Percentiles rank a stretch among this genome's conserved stretches.
Evolutionary conservation across 2,797 vertebrate genomes (phyloP).

Genomic region (Enteromius trimaculatus): DNA sequence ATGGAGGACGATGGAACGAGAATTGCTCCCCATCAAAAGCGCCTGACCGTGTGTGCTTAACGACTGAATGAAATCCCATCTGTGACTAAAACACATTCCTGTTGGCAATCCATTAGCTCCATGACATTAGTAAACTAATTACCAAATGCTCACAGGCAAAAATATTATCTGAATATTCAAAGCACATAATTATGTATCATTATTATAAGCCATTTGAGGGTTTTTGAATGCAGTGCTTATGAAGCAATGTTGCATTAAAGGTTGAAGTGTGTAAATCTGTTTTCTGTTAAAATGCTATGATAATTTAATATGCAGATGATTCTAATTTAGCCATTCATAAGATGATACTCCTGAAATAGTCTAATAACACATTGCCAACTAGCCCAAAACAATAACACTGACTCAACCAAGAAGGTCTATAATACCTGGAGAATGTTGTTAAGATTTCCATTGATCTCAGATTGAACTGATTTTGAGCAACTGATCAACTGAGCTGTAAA

Average conservation of each 20-base stretch:
- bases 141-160: constrained; percentile 29
- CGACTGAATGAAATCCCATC: constrained; percentile 25
- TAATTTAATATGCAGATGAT: neutral
- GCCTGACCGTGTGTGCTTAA: neutral
- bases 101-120: constrained; percentile 38
- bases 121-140: constrained; percentile 45
- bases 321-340: neutral
- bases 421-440: neutral
- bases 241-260: constrained; percentile 7
- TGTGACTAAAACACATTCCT: constrained; percentile 39
- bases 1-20: constrained; percentile 27
- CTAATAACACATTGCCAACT: neutral
- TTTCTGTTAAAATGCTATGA: neutral
- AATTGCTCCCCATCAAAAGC: constrained; percentile 13
- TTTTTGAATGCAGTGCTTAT: constrained; percentile 14
- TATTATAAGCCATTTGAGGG: constrained; percentile 13
- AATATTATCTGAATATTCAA: constrained; percentile 34
- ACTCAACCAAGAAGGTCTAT: neutral
- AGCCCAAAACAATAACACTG: neutral
- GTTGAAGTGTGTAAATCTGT: constrained; percentile 1
- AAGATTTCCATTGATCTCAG: neutral
- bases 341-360: neutral
- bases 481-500: neutral
- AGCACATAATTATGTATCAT: constrained; percentile 34
- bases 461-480: neutral